These are phyloP conservation scores for Sitobion miscanthi DNA, from an alignment of 1,140 invertebrate genomes.

Conservation along the genomic window DNA sequence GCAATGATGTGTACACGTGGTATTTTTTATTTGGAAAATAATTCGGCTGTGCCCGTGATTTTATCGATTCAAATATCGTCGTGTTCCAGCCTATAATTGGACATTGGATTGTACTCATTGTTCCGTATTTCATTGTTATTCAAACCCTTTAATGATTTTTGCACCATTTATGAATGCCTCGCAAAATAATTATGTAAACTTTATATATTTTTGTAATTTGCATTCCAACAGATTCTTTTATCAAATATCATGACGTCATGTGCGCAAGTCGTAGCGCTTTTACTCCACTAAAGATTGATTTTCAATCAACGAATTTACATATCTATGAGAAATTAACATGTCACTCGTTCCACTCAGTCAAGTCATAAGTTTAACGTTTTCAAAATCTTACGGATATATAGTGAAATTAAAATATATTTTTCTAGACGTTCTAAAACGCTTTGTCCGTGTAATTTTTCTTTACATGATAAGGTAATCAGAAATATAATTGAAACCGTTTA, in stretches of 20 bases:
- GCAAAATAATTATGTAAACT: constrained; percentile 2
- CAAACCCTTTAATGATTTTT: neutral
- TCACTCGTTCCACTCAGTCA: too few species aligned
- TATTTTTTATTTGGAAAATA: neutral
- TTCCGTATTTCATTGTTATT: neutral
- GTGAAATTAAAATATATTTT: neutral
- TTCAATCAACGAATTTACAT: neutral
- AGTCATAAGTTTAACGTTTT: neutral
- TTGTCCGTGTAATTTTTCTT: neutral
- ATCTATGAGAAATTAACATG: neutral
- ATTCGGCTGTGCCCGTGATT: neutral
- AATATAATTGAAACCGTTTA: neutral
- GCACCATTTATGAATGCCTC: neutral
- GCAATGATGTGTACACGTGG: neutral
- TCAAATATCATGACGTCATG: neutral
- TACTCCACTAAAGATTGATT: neutral
- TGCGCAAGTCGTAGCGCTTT: neutral
- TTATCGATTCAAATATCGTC: neutral
- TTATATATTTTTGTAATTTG: neutral
- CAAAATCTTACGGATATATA: neutral
- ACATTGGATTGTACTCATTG: neutral
- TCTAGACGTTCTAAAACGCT: neutral
- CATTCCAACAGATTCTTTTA: neutral
- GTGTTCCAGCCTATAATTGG: neutral
- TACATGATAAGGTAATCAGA: neutral